Evolutionary conservation across 2,113 vertebrate genomes (phyloP), one percentile per base, ranked within the genome.

Genomic region (Cyprinodon tularosa): DNA sequence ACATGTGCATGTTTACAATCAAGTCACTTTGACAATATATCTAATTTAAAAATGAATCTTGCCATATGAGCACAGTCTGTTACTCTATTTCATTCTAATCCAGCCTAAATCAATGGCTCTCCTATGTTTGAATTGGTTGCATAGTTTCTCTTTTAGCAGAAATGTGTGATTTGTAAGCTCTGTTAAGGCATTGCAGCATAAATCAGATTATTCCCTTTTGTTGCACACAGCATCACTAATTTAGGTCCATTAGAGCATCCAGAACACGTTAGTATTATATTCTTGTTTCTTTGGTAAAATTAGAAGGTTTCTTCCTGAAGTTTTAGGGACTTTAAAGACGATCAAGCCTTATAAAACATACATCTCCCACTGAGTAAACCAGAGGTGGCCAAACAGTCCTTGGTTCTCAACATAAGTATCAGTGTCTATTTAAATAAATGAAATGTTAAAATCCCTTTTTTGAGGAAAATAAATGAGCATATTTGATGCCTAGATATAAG

Each of bases 301-400:
- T 39, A 66, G 20, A 73, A 59, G 70, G 69, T 44, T 81, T 72
- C 73, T 72, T 71, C 29, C 66, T 66, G 66, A 69, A 50, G 29
- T 76, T 81, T 69, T 66, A 53, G 75, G 38, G 39, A 82, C 87
- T 89, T 90, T 90, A 91, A 90, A 90, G 82, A 62, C 71, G 68
- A 80, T 79, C 69, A 39, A 76, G 66, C 71, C 17, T 64, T 66
- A 77, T 86, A 85, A 84, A 84, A 71, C 81, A 1, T 67, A 36
- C 70, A 61, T 69, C 69, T 71, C 82, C 81, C 57, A 77, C 83
- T 80, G 84, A 80, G 85, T 10, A 4, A 65, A 68, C 69, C 69
- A 77, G 45, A 69, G 77, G 80, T 65, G 68, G 81, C 78, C 88
- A 81, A 84, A 69, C 68, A 74, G 73, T 72, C 59, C 61, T 0